Base-by-base conservation (phyloP, 2,113 vertebrate genomes). In the Hypanus sabinus region DNA sequence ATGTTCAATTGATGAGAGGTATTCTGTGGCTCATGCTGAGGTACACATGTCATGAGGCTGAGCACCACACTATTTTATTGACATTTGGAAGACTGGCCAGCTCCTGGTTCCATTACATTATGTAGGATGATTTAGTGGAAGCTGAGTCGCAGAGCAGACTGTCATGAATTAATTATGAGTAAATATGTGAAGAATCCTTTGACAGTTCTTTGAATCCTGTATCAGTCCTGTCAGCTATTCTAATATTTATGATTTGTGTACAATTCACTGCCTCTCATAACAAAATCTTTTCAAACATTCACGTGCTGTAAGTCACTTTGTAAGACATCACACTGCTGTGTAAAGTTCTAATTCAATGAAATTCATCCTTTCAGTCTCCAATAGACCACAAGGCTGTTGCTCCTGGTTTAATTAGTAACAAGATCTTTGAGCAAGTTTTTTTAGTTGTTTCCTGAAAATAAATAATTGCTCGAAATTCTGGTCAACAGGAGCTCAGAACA, bases 201-300 rank as follows among this genome's bases (percentile, higher is more conserved):
- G 83, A 87, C 55, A 87, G 62, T 62, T 87, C 83, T 87, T 87
- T n/a, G 24, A 62, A 87, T 87, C 62, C 83, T 87, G n/a, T 5
- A 60, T 87, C 27, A 57, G 60, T 85, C 57, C 46, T 85, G 81
- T 85, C 46, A 85, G 81, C 81, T 85, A 10, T 57, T 85, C 81
- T 24, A 85, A 85, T 85, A 85, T 85, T 85, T 85, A 85, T 85
- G 81, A 85, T 27, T 24, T 85, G 81, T 85, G 38, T 85, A 55
- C 38, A 85, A 57, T 85, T 27, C 81, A 27, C 46, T 60, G 57
- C 27, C 57, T 30, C 11, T 87, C 57, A 24, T 57, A 87, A 60
- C 27, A 57, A 62, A 60, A 12, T 27, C 24, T 62, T 62, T 87
- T 87, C 57, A 87, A 60, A 87, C 27, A 62, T 62, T 5, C 57